phyloP scores from a whole-genome alignment of 2,113 vertebrate genomes.

The Sisor rabdophorus region DNA sequence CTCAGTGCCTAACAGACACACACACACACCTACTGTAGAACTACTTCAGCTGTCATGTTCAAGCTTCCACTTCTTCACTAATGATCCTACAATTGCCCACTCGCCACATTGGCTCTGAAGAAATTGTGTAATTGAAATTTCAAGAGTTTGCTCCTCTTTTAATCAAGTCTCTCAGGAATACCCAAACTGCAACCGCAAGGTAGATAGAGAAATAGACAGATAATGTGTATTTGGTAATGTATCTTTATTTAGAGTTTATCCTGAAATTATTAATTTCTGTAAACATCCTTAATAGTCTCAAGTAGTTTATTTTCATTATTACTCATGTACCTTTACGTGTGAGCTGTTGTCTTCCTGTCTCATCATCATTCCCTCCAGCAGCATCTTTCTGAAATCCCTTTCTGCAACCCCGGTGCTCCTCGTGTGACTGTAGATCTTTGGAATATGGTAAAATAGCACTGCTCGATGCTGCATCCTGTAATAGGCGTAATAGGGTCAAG shows the following conservation, averaged over 20 bases:
- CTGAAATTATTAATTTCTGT: not conserved
- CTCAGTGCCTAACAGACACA: slow-evolving; percentile 55
- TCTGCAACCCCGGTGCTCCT: slow-evolving; percentile 40
- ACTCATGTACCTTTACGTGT: slow-evolving; percentile 34
- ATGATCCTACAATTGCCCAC: slow-evolving; percentile 38
- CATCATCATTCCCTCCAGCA: slow-evolving; percentile 45
- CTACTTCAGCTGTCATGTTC: slow-evolving; percentile 40
- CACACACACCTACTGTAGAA: slow-evolving; percentile 25
- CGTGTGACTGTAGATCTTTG: slow-evolving; percentile 60
- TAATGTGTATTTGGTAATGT: not conserved
- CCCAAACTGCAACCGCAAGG: slow-evolving; percentile 17
- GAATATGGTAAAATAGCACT: slow-evolving; percentile 60
- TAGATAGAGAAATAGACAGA: too few species aligned
- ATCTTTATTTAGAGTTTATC: not conserved
- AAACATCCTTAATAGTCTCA: slow-evolving; percentile 34
- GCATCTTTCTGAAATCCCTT: slow-evolving; percentile 27
- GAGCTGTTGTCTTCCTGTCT: slow-evolving; percentile 42
- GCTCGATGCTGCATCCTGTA: slow-evolving; percentile 57
- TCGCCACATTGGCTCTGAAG: slow-evolving; percentile 40
- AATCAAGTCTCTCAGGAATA: slow-evolving; percentile 42
- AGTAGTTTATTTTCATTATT: slow-evolving; percentile 45
- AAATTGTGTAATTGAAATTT: slow-evolving; percentile 45
- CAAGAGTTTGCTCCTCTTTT: slow-evolving; percentile 43
- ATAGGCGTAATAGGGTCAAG: slow-evolving; percentile 76
- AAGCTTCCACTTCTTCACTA: slow-evolving; percentile 37